Percentiles rank a stretch among this genome's conserved stretches.
Conservation (phyloP, 2,113 vertebrate genomes). For the Propithecus coquereli region DNA sequence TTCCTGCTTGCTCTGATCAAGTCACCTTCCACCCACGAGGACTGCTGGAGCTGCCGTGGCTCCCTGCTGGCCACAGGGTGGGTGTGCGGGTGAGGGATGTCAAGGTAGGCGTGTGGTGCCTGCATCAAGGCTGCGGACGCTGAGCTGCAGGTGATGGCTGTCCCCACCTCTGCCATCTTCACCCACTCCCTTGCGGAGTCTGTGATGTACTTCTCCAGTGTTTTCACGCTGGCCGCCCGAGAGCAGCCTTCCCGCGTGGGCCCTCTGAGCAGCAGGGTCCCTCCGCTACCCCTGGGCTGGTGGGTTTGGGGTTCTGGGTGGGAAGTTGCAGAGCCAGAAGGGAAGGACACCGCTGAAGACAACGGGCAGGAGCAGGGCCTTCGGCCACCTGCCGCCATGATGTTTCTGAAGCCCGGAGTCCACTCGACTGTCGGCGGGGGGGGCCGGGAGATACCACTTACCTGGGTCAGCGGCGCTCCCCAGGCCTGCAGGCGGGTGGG, state of each 20-base stretch:
- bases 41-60: background rate
- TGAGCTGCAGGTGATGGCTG: no score
- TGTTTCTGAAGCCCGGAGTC: background rate
- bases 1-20: background rate
- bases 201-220: no score
- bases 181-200: no score
- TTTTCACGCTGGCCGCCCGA: background rate
- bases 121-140: no score
- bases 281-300: background rate
- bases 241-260: background rate
- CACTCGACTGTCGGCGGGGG: accelerated
- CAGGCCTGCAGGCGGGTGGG: background rate
- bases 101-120: background rate
- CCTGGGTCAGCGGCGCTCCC: accelerated
- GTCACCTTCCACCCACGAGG: accelerated
- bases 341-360: background rate
- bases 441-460: background rate
- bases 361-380: background rate
- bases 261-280: no score
- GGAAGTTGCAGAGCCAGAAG: background rate
- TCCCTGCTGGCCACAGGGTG: background rate
- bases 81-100: background rate
- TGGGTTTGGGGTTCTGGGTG: background rate
- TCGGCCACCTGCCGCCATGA: background rate
- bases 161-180: no score